These are phyloP conservation scores for Pseudomyrmex concolor DNA, from an alignment of 1,140 invertebrate species.

Conservation along the genomic window DNA sequence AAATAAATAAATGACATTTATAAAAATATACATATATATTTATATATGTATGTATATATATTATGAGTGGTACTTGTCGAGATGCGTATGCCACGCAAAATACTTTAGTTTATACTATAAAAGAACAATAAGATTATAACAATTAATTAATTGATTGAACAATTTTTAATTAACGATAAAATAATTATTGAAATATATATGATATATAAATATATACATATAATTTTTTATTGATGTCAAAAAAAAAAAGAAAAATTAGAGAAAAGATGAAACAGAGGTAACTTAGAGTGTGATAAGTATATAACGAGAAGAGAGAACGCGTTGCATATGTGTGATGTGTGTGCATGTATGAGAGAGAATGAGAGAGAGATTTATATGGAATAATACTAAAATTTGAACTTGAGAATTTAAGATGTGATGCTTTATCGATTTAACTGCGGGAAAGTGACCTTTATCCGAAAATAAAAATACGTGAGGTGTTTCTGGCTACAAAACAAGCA, in stretches of 20 bases:
- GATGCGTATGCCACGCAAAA: constrained; percentile 61
- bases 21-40: constrained; percentile 73
- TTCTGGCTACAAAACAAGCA: constrained; percentile 71
- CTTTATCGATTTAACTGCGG: constrained; percentile 81
- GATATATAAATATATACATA: constrained; percentile 72
- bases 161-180: constrained; percentile 78
- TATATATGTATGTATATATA: constrained; percentile 70
- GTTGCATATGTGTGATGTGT: constrained; percentile 58
- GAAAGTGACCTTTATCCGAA: constrained; percentile 83
- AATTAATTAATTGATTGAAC: constrained; percentile 73
- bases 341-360: constrained; percentile 42
- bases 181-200: constrained; percentile 78
- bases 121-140: constrained; percentile 76
- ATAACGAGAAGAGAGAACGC: constrained; percentile 49
- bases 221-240: constrained; percentile 83
- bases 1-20: constrained; percentile 78
- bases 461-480: constrained; percentile 78
- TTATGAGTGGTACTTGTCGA: constrained; percentile 63
- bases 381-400: constrained; percentile 74
- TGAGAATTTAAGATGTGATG: constrained; percentile 80
- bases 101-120: constrained; percentile 78
- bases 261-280: constrained; percentile 67
- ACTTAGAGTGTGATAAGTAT: constrained; percentile 65
- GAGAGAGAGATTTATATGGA: constrained; percentile 53
- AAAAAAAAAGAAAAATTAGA: constrained; percentile 76